Evolutionary conservation across 2,113 vertebrate genomes (phyloP).

Genomic region (human (Homo sapiens)): GRCh38 chr15:21252001-21252500

Average conservation of each 20-base stretch:
- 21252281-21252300: slow-evolving; percentile 58
- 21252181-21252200: slow-evolving; percentile 18
- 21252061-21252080: slow-evolving; percentile 29
- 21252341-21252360: slow-evolving; percentile 55
- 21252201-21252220: slow-evolving; percentile 50
- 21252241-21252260: slow-evolving; percentile 48
- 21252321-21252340: slow-evolving; percentile 55
- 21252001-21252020: background rate
- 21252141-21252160: slow-evolving; percentile 38
- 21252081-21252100: slow-evolving; percentile 36
- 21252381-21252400: slow-evolving; percentile 70
- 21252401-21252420: slow-evolving; percentile 79
- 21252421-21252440: slow-evolving; percentile 81
- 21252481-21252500: slow-evolving; percentile 80
- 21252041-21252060: slow-evolving; percentile 3
- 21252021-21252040: slow-evolving; percentile 7
- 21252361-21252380: slow-evolving; percentile 64
- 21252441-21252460: slow-evolving; percentile 85
- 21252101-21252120: slow-evolving; percentile 24
- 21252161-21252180: slow-evolving; percentile 40
- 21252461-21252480: slow-evolving; percentile 82
- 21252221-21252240: slow-evolving; percentile 38
- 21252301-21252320: slow-evolving; percentile 63
- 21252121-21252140: slow-evolving; percentile 43
- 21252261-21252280: slow-evolving; percentile 59